These are phyloP conservation scores for Cyclina sinensis DNA, from an alignment of 1,140 invertebrate species.

Conservation along the genomic window DNA sequence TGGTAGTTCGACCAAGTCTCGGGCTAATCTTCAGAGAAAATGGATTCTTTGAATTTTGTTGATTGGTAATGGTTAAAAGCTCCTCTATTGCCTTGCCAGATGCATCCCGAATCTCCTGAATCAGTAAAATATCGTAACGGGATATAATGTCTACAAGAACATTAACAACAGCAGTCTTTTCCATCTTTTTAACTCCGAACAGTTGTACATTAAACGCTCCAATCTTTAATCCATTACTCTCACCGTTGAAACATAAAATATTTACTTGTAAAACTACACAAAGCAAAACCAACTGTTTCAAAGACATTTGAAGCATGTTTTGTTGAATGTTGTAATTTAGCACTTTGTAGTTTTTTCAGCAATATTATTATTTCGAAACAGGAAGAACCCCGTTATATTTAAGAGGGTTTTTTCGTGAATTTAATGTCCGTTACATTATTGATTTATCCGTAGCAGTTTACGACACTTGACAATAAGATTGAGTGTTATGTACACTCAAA, in stretches of 20 bases:
- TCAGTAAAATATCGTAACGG: slow-evolving; percentile 78
- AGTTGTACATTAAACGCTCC: slow-evolving; percentile 79
- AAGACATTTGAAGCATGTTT: too few species aligned
- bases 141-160: slow-evolving; percentile 75
- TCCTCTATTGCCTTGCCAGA: slow-evolving; percentile 64
- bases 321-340: too few species aligned
- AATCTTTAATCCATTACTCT: slow-evolving; percentile 57
- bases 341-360: too few species aligned
- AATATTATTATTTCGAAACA: too few species aligned
- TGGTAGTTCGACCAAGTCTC: slow-evolving; percentile 74
- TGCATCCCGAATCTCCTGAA: slow-evolving; percentile 80
- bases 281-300: neutral
- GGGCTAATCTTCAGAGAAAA: slow-evolving; percentile 73
- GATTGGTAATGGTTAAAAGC: slow-evolving; percentile 65
- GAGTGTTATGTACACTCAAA: too few species aligned
- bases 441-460: too few species aligned
- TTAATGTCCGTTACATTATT: too few species aligned
- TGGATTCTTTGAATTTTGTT: slow-evolving; percentile 48
- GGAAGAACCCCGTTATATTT: too few species aligned
- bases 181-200: slow-evolving; percentile 75
- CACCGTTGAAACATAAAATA: neutral
- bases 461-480: too few species aligned
- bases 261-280: neutral
- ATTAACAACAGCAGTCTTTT: slow-evolving; percentile 61
- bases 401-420: too few species aligned